Percentiles rank a stretch among this genome's conserved stretches.
Conservation (phyloP, 2,113 vertebrate species). For the Onychostruthus taczanowskii region DNA sequence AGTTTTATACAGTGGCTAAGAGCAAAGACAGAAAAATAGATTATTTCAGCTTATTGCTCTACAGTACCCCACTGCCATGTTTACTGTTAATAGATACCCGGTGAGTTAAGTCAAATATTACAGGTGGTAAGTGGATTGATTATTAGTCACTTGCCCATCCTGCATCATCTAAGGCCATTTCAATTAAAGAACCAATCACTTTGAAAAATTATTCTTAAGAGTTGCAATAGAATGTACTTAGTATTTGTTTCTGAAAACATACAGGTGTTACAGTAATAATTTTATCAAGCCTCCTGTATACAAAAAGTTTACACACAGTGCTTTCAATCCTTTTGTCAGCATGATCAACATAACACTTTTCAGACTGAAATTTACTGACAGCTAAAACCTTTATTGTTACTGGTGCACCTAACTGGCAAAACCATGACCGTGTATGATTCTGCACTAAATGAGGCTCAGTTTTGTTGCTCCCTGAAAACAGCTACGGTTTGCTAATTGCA, state of each 20-base stretch:
- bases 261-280: not conserved
- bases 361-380: not conserved
- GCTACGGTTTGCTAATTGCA: not conserved
- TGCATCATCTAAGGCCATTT: not conserved
- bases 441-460: not conserved
- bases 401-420: not conserved
- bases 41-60: not conserved
- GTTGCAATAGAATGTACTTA: not conserved
- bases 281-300: not conserved
- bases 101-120: not conserved
- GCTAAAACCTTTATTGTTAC: not conserved
- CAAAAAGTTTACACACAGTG: accelerated
- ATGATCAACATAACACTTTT: not conserved
- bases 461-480: not conserved
- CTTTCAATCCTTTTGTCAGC: not conserved
- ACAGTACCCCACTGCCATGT: not conserved
- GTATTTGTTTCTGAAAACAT: not conserved
- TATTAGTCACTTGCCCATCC: not conserved
- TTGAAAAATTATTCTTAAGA: not conserved
- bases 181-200: not conserved
- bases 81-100: not conserved
- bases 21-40: not conserved
- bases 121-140: not conserved
- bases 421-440: not conserved
- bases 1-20: not conserved